These are phyloP conservation scores for Prionailurus viverrinus DNA, from an alignment of 2,113 vertebrate species.

Conservation along the genomic window DNA sequence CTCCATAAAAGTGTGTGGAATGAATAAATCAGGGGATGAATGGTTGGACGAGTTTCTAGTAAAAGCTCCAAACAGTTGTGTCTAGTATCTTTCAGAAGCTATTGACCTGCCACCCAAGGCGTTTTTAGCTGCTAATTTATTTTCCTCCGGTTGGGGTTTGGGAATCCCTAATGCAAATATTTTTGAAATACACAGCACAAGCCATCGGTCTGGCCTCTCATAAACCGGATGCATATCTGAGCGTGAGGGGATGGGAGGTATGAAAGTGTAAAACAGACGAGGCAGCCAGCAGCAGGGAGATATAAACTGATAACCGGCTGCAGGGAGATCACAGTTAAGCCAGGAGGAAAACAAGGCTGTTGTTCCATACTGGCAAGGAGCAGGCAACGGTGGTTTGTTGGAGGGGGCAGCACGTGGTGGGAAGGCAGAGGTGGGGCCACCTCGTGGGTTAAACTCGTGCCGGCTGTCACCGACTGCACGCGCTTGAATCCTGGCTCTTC, in stretches of 20 bases:
- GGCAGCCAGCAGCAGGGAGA: neutral
- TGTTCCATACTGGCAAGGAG: neutral
- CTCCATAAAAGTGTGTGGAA: slow-evolving; percentile 66
- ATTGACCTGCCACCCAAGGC: slow-evolving; percentile 67
- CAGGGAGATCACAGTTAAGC: neutral
- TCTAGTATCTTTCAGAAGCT: slow-evolving; percentile 64
- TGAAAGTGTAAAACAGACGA: neutral
- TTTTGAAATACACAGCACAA: slow-evolving; percentile 75
- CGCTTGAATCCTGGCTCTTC: neutral
- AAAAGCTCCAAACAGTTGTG: slow-evolving; percentile 60
- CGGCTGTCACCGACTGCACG: accelerated
- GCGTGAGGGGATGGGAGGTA: neutral
- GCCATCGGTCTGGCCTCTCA: neutral
- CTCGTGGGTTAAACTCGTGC: neutral
- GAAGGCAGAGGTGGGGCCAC: neutral
- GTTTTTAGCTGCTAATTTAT: slow-evolving; percentile 69
- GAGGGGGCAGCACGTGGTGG: neutral
- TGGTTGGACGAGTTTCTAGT: slow-evolving; percentile 68
- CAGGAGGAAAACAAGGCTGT: neutral
- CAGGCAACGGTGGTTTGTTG: neutral
- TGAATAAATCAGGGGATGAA: slow-evolving; percentile 72
- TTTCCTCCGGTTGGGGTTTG: slow-evolving; percentile 60
- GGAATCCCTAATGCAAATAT: slow-evolving; percentile 65
- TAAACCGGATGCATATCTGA: slow-evolving; percentile 60
- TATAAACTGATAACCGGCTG: slow-evolving; percentile 18